These are phyloP conservation scores for Eumerus sabulonum DNA, from an alignment of 2,888 invertebrate genomes.

Conservation along the genomic window DNA sequence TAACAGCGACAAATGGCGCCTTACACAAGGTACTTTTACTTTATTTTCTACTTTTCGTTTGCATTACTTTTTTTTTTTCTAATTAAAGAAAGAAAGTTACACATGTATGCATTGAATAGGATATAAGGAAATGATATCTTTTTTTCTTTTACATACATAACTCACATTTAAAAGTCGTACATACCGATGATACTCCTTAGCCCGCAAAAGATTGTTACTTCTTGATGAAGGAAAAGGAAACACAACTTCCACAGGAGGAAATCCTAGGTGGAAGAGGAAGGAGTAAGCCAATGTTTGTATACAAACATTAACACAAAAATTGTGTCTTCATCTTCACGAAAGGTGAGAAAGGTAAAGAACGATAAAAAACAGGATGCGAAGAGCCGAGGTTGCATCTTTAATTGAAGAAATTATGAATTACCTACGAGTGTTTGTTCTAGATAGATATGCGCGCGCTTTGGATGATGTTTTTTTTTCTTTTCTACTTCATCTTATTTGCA, in stretches of 20 bases:
- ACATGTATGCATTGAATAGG: conserved; percentile 45
- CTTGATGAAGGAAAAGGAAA: conserved; percentile 4
- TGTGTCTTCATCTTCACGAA: conserved; percentile 42
- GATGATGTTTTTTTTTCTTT: conserved; percentile 19
- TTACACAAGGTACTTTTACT: conserved; percentile 22
- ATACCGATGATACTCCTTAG: neutral
- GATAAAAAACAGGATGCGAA: conserved; percentile 5
- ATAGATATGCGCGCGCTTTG: conserved; percentile 65
- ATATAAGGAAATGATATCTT: conserved; percentile 58
- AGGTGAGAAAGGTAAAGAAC: conserved; percentile 17
- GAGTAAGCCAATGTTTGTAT: conserved; percentile 45
- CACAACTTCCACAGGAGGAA: neutral
- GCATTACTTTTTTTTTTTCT: conserved; percentile 31
- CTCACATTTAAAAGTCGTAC: conserved; percentile 14
- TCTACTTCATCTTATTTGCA: neutral
- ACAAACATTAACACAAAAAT: conserved; percentile 49
- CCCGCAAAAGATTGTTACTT: conserved; percentile 64
- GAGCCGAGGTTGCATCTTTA: conserved; percentile 55
- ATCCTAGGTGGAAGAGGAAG: neutral
- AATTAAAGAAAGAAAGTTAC: conserved; percentile 51
- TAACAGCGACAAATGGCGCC: conserved; percentile 48
- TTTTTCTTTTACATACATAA: conserved; percentile 16
- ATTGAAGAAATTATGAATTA: conserved; percentile 67
- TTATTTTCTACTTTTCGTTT: conserved; percentile 5
- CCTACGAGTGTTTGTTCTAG: conserved; percentile 53